Conservation (phyloP, 2,113 vertebrate species). For the Eira barbara region DNA sequence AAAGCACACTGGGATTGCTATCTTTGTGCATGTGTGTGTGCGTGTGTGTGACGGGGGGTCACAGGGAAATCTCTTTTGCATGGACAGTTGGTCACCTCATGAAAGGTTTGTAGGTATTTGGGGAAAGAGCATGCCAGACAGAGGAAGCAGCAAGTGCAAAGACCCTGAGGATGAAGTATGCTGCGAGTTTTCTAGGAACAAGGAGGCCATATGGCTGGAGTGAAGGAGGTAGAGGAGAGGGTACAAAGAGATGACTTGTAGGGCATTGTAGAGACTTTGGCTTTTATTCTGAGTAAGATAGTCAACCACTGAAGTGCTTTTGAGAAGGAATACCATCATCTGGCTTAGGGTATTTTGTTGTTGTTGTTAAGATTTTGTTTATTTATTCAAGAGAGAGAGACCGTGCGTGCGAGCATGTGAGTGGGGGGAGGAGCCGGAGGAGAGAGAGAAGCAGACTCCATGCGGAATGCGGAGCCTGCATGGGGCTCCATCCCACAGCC, state of each 20-base stretch:
- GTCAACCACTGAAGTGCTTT: background rate
- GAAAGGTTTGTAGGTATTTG: background rate
- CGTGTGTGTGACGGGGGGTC: background rate
- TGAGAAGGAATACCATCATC: background rate
- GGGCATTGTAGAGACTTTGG: background rate
- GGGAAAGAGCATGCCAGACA: too few species aligned
- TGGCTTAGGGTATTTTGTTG: background rate
- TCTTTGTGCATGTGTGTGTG: background rate
- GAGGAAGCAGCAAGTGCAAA: background rate
- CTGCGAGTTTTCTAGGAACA: background rate
- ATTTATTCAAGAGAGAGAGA: too few species aligned
- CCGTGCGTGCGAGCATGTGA: too few species aligned
- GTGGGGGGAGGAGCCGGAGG: too few species aligned
- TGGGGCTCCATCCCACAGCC: too few species aligned
- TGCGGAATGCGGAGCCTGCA: too few species aligned
- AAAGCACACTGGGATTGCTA: background rate
- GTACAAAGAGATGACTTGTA: background rate
- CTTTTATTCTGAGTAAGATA: background rate
- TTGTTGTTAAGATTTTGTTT: too few species aligned
- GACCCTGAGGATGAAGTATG: background rate
- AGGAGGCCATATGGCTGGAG: background rate
- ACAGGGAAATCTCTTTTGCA: background rate
- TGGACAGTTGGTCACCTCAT: background rate
- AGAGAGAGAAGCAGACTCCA: too few species aligned
- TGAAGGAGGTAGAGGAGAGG: background rate